Base-by-base conservation (phyloP, 2,797 vertebrate species). In the Cynopterus sphinx region DNA sequence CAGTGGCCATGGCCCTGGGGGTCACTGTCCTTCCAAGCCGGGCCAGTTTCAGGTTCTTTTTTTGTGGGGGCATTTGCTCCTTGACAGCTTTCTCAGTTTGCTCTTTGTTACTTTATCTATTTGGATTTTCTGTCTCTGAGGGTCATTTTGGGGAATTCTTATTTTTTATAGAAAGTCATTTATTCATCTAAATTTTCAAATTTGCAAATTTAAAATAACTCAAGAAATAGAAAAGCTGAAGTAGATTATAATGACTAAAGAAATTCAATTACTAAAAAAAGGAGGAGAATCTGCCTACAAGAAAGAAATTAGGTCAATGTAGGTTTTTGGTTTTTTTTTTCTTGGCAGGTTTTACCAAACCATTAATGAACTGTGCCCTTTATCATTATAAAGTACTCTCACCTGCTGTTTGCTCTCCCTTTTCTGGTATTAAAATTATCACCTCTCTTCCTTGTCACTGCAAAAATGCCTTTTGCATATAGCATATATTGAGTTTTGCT, bases 191-290 rank as follows among this genome's bases (percentile, higher is more conserved):
- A 49, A 39, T 59, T 84, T 90, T 68, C 74, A 59, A 10, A 73
- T 77, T 59, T 83, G 49, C 74, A 92, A 8, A 77, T 46, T 63
- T 88, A 57, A 61, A 86, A 65, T 10, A 61, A 59, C 8, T 75
- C 53, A 93, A 65, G 39, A 88, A 89, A n/a, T 9, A 75, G 51
- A 85, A 90, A 88, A 67, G 17, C 78, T 36, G 31, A 73, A 67
- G 31, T 68, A 78, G 61, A 70, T 61, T 41, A 61, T 39, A 55
- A 33, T 67, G 49, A 57, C 4, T 4, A 6, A 63, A 49, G 77
- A 81, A 82, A 33, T 19, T 16, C 41, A 73, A 63, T 74, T 75
- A 28, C 16, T 41, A 67, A 43, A 9, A 22, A 33, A 61, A 46
- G 6, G 41, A 31, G 31, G 5, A 4, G 9, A 2, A 51, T 0